These are phyloP conservation scores for Cepphus grylle DNA, from an alignment of 2,113 vertebrate genomes.

Conservation along the genomic window DNA sequence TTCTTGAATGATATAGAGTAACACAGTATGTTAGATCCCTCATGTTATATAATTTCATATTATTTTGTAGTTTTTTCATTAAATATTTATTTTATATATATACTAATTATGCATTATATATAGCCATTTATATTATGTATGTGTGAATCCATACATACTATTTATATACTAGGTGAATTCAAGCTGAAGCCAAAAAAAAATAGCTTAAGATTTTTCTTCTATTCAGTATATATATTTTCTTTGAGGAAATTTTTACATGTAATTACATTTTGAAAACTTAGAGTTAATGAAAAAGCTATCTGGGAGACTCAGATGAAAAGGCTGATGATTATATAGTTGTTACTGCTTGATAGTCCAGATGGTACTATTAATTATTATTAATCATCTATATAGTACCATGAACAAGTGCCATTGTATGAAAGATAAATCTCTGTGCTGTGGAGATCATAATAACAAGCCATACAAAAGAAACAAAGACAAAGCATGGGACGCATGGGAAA, in stretches of 20 bases:
- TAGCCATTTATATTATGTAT: not conserved
- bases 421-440: not conserved
- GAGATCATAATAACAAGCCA: not conserved
- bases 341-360: not conserved
- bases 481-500: not conserved
- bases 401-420: not conserved
- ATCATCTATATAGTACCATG: not conserved
- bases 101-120: not conserved
- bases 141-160: not conserved
- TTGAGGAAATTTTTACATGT: not conserved
- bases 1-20: not conserved
- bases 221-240: not conserved
- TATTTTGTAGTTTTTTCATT: not conserved
- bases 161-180: not conserved
- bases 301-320: not conserved
- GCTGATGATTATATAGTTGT: not conserved
- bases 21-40: not conserved
- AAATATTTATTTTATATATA: not conserved
- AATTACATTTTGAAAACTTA: not conserved
- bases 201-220: not conserved
- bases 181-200: not conserved
- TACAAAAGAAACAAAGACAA: conserved; percentile 17
- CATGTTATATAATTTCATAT: not conserved
- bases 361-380: conserved; percentile 32
- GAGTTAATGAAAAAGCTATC: not conserved